Conservation (phyloP, 2,113 vertebrate species). For the Hemiscyllium ocellatum region DNA sequence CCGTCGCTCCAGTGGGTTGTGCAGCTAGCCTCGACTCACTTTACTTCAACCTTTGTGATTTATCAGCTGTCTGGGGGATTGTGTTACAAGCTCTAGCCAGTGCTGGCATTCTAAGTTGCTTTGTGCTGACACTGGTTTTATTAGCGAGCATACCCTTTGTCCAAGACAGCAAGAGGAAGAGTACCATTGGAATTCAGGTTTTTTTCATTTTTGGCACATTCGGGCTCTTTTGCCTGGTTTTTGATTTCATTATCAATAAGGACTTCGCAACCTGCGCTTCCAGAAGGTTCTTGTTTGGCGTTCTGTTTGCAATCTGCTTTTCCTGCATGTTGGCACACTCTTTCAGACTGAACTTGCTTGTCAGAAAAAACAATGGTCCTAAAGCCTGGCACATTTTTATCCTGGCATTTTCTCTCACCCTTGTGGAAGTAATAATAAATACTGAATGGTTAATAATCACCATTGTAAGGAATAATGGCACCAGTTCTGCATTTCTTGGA, state of each 20-base stretch:
- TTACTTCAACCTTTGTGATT: slow-evolving; percentile 84
- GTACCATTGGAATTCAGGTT: slow-evolving; percentile 64
- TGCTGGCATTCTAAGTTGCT: slow-evolving; percentile 61
- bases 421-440: slow-evolving; percentile 88
- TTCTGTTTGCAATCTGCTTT: slow-evolving; percentile 83
- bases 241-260: slow-evolving; percentile 75
- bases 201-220: slow-evolving; percentile 69
- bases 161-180: slow-evolving; percentile 60
- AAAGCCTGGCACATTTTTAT: slow-evolving; percentile 63
- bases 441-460: slow-evolving; percentile 90
- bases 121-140: slow-evolving; percentile 73
- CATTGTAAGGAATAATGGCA: slow-evolving; percentile 51
- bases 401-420: slow-evolving; percentile 62
- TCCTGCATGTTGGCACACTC: slow-evolving; percentile 74
- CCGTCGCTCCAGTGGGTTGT: slow-evolving; percentile 61
- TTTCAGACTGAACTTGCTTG: slow-evolving; percentile 70
- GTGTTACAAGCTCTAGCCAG: slow-evolving; percentile 74
- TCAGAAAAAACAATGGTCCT: slow-evolving; percentile 54
- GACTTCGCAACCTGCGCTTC: slow-evolving; percentile 81
- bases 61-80: slow-evolving; percentile 71
- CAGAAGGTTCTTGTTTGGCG: slow-evolving; percentile 82
- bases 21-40: slow-evolving; percentile 61
- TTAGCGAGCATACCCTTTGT: slow-evolving; percentile 81
- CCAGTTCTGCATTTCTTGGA: accelerated
- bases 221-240: slow-evolving; percentile 83